Percentiles rank a stretch among this genome's conserved stretches.
These are phyloP conservation scores for Cyrtorhinus lividipennis DNA, from an alignment of 1,140 invertebrate species.

Conservation along the genomic window DNA sequence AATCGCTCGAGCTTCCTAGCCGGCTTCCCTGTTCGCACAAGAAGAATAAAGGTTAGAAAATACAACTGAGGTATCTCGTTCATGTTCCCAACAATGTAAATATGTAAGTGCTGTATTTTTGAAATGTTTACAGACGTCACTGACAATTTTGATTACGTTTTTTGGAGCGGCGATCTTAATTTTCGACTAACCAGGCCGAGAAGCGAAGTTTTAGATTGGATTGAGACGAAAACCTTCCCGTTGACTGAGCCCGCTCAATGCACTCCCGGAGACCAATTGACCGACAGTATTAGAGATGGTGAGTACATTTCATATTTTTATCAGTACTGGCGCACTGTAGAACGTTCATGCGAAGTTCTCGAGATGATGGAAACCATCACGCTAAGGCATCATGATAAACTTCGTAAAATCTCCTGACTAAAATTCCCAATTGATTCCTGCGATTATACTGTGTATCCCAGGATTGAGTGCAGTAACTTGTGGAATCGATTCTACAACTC, in stretches of 20 bases:
- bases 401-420: too few species aligned
- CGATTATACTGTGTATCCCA: too few species aligned
- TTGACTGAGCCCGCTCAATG: slow-evolving; percentile 46
- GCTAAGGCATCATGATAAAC: too few species aligned
- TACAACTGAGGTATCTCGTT: not conserved
- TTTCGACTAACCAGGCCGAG: slow-evolving; percentile 68
- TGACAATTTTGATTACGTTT: slow-evolving; percentile 81
- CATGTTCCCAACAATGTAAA: not conserved
- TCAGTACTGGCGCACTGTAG: not conserved
- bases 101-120: not conserved
- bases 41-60: slow-evolving; percentile 51
- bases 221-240: slow-evolving; percentile 48
- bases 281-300: slow-evolving; percentile 28
- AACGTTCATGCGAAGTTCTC: not conserved
- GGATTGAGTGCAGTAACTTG: too few species aligned
- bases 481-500: too few species aligned
- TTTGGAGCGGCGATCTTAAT: slow-evolving; percentile 91
- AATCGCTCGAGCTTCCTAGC: slow-evolving; percentile 72
- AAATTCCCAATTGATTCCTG: too few species aligned
- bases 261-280: slow-evolving; percentile 45
- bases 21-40: slow-evolving; percentile 55
- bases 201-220: slow-evolving; percentile 61
- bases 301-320: slow-evolving; percentile 13
- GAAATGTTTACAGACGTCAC: slow-evolving; percentile 51
- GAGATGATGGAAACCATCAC: too few species aligned